phyloP scores from a whole-genome alignment of 2,113 vertebrate genomes.

The Microcebus ravelobensis region DNA sequence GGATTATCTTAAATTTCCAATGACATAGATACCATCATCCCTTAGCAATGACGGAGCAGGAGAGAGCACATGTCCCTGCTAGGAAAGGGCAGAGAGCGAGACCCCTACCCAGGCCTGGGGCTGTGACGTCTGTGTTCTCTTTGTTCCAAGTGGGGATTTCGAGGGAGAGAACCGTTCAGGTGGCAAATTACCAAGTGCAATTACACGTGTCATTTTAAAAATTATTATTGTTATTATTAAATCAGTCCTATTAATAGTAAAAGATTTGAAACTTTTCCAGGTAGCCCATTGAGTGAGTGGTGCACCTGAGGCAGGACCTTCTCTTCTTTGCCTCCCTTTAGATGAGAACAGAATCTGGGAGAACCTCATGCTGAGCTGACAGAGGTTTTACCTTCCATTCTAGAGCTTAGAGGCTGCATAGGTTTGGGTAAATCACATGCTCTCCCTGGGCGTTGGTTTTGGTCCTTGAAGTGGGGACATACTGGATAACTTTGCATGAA shows the following conservation, averaged over 20 bases:
- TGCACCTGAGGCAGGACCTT: fast-evolving
- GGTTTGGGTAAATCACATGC: not conserved
- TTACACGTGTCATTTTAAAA: too few species aligned
- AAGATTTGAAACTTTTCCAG: not conserved
- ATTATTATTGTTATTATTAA: not conserved
- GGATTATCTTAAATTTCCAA: not conserved
- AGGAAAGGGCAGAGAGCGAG: not conserved
- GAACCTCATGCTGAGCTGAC: too few species aligned
- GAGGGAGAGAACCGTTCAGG: fast-evolving
- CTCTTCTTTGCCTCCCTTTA: not conserved
- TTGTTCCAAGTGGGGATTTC: fast-evolving
- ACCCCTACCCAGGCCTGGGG: fast-evolving
- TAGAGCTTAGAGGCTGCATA: too few species aligned
- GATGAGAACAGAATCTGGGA: fast-evolving
- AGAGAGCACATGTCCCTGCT: not conserved
- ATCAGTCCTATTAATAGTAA: not conserved
- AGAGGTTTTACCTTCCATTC: not conserved
- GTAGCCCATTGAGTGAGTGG: not conserved
- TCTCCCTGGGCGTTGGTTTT: not conserved
- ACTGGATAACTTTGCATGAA: not conserved
- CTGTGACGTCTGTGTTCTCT: not conserved
- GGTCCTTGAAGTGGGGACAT: not conserved
- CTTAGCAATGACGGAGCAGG: not conserved
- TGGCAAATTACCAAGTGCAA: too few species aligned
- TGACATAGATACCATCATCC: not conserved